Evolutionary conservation across 2,113 vertebrate species (phyloP).

Genomic region (Emydocephalus ijimae): DNA sequence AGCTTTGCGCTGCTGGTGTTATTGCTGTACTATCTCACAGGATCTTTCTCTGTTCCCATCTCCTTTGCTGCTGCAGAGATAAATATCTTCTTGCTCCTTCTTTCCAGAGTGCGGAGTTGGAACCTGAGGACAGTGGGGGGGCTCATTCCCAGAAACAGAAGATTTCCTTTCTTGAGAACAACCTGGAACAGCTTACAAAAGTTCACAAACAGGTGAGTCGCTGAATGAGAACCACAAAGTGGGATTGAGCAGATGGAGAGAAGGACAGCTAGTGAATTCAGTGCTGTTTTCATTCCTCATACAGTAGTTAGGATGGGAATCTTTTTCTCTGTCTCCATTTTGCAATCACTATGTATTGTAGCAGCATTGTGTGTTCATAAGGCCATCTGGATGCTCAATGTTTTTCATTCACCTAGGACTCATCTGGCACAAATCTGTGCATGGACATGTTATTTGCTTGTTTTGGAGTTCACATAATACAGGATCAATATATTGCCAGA

Average conservation of each 20-base stretch:
- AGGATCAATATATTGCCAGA: background rate
- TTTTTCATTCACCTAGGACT: background rate
- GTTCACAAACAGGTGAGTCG: slow-evolving; percentile 90
- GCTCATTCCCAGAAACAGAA: slow-evolving; percentile 89
- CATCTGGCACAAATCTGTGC: background rate
- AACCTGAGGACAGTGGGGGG: slow-evolving; percentile 81
- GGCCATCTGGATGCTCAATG: background rate
- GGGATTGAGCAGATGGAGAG: background rate
- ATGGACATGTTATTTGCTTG: background rate
- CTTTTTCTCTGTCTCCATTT: background rate
- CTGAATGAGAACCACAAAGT: background rate
- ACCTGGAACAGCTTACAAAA: slow-evolving; percentile 93
- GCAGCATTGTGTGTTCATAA: background rate
- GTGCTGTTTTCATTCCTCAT: background rate
- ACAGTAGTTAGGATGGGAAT: background rate
- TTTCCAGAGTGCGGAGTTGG: slow-evolving; percentile 80
- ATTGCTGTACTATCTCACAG: background rate
- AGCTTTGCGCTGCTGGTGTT: background rate
- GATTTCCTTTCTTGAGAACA: slow-evolving; percentile 96
- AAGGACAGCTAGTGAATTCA: background rate
- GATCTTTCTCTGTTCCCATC: background rate
- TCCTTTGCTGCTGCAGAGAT: background rate
- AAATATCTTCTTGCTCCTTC: background rate
- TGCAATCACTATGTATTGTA: slow-evolving; percentile 2
- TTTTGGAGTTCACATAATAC: background rate